A percentile compares a stretch with the other conserved stretches of the same genome.
Evolutionary conservation across 2,797 vertebrate species (phyloP).

Genomic region (Gouania willdenowi): DNA sequence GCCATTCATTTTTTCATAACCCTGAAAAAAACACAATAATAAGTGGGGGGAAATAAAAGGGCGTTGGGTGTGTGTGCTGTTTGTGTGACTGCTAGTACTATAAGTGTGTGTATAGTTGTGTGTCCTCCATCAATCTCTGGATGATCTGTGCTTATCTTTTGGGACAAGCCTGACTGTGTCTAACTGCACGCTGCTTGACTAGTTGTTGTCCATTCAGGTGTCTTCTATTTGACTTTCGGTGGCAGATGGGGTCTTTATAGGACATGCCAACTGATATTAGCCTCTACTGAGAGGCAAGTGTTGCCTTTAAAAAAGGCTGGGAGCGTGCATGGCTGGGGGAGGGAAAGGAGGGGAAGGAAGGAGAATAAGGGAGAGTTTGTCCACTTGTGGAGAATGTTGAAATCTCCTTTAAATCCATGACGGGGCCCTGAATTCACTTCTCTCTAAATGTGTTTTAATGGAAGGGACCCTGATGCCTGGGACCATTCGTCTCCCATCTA

Average conservation of each 20-base stretch:
- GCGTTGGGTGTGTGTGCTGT: too few species aligned
- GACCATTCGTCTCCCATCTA: slow-evolving; percentile 85
- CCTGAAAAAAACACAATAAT: too few species aligned
- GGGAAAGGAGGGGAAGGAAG: slow-evolving; percentile 39
- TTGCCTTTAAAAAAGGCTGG: slow-evolving; percentile 76
- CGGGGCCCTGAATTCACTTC: slow-evolving; percentile 70
- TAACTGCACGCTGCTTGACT: slow-evolving; percentile 35
- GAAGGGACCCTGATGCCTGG: slow-evolving; percentile 75
- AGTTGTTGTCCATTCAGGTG: slow-evolving; percentile 62
- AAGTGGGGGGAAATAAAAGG: too few species aligned
- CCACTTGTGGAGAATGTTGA: too few species aligned
- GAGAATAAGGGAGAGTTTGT: slow-evolving; percentile 82
- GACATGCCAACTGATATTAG: slow-evolving; percentile 86
- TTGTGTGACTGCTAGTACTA: too few species aligned
- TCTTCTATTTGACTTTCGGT: slow-evolving; percentile 75
- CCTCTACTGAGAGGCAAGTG: slow-evolving; percentile 81
- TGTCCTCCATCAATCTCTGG: slow-evolving; percentile 13
- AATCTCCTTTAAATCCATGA: slow-evolving; percentile 91
- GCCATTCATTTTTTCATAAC: too few species aligned
- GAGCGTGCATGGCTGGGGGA: not conserved
- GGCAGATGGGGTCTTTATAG: slow-evolving; percentile 90
- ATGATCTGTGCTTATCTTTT: slow-evolving; percentile 9
- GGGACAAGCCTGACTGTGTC: slow-evolving; percentile 43
- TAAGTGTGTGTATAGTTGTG: slow-evolving; percentile 15
- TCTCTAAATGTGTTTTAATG: slow-evolving; percentile 92